Base-by-base conservation (phyloP, 2,888 invertebrate genomes). In the Machimus atricapillus region DNA sequence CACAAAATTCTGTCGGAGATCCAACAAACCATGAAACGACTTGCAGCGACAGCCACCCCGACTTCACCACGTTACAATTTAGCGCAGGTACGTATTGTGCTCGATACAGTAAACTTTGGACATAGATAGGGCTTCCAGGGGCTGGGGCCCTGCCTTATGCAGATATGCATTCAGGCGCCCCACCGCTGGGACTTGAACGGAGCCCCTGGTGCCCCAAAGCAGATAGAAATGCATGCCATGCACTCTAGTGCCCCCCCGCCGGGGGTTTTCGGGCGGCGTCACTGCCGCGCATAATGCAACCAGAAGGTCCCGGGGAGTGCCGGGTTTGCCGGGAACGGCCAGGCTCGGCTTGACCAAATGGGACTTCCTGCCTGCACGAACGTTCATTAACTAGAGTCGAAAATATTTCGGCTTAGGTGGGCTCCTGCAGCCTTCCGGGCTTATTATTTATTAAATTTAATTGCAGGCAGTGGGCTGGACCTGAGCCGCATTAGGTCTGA, bases 1-100 rank as follows among this genome's bases (percentile, higher is more conserved):
- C 89, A 89, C 43, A 88, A 88, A 87, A 90, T 90, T 66, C 88
- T 90, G 66, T 77, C 87, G 58, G 89, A 90, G 87, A 89, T 90
- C 86, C 89, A 89, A 86, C 88, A 89, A 85, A 88, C 89, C 85
- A 87, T 89, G 87, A 90, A 89, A 88, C 88, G 89, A 88, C 58
- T 88, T 79, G 87, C 56, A 87, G 83, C 56, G 66, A 86, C 37
- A 23, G 79, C 86, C 52, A 58, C 85, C 34, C 87, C 34, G 31
- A 73, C 73, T 85, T 58, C 86, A 74, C 74, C 87, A 74, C 43
- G 46, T 43, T 73, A 78, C 74, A 85, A 85, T 86, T 73, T 79
- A 85, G 74, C 81, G 73, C 85, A 87, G 85, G 87, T 87, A 87
- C 74, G 87, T 87, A 74, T 78, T 79, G 40, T n/a, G 52, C 9